Evolutionary conservation across 2,113 vertebrate species (phyloP).

Genomic region (Podilymbus podiceps): DNA sequence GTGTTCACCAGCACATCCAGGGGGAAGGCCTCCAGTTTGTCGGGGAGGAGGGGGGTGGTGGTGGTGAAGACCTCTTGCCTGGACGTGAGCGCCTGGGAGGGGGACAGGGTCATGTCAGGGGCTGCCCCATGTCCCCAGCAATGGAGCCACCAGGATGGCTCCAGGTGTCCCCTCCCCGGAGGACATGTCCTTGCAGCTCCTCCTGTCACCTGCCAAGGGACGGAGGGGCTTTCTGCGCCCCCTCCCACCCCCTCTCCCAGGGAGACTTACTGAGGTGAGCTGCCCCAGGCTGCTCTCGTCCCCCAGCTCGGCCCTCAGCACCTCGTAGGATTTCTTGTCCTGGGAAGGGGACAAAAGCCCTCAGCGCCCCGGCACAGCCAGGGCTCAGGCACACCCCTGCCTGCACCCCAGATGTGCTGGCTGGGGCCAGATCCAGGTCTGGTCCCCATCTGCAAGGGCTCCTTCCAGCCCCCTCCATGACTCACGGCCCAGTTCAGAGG

Average conservation of each 20-base stretch:
- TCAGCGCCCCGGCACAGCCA: accelerated
- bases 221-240: neutral
- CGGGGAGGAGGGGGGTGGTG: slow-evolving; percentile 36
- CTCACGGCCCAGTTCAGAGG: slow-evolving; percentile 82
- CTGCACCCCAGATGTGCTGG: accelerated
- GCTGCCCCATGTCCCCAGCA: neutral
- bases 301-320: slow-evolving; percentile 74
- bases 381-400: neutral
- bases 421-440: neutral
- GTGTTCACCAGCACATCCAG: slow-evolving; percentile 75
- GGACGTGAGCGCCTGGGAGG: slow-evolving; percentile 59
- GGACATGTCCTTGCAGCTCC: neutral
- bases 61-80: slow-evolving; percentile 54
- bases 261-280: slow-evolving; percentile 70
- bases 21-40: slow-evolving; percentile 68
- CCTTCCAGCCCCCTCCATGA: neutral
- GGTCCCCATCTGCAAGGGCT: neutral
- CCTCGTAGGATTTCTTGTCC: slow-evolving; percentile 80
- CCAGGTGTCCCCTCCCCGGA: neutral
- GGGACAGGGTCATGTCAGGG: neutral
- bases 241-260: neutral
- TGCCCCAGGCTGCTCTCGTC: slow-evolving; percentile 58
- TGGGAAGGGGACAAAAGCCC: slow-evolving; percentile 1
- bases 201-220: neutral
- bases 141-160: neutral